These are phyloP conservation scores for Antheraea yamamai DNA, from an alignment of 2,888 invertebrate genomes.

Conservation along the genomic window DNA sequence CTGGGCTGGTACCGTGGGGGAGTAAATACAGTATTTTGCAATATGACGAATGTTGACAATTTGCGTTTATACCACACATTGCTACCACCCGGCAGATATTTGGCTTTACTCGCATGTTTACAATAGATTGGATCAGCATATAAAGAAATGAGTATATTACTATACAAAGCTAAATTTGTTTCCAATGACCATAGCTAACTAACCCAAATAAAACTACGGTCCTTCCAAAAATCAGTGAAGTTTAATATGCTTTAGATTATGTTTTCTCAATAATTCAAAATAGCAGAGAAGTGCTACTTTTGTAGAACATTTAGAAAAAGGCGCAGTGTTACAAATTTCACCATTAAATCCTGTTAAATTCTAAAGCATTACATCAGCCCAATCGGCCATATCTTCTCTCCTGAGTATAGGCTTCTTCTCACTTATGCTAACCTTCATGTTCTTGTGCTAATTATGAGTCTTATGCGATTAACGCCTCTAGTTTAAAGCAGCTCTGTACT, in stretches of 20 bases:
- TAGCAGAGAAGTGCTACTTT: neutral
- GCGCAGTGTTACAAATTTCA: neutral
- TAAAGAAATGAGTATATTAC: neutral
- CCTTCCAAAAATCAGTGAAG: neutral
- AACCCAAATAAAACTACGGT: neutral
- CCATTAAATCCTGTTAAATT: neutral
- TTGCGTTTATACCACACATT: conserved; percentile 14
- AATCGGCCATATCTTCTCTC: no score
- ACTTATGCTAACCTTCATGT: no score
- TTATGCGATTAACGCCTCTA: no score
- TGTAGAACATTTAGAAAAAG: neutral
- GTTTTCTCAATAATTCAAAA: neutral
- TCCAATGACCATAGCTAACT: neutral
- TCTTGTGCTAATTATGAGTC: no score
- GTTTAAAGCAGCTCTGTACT: no score
- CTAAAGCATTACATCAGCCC: neutral
- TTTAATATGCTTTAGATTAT: neutral
- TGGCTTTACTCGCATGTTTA: neutral
- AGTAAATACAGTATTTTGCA: conserved; percentile 54
- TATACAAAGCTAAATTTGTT: neutral
- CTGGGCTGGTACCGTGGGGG: conserved; percentile 47
- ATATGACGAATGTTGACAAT: conserved; percentile 39
- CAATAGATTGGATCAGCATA: neutral
- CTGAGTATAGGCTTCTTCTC: no score
- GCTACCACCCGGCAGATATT: conserved; percentile 8